Percentiles rank a stretch among this genome's conserved stretches.
Evolutionary conservation across 1,140 invertebrate species (phyloP).

Genomic region (Trichonephila clavata): DNA sequence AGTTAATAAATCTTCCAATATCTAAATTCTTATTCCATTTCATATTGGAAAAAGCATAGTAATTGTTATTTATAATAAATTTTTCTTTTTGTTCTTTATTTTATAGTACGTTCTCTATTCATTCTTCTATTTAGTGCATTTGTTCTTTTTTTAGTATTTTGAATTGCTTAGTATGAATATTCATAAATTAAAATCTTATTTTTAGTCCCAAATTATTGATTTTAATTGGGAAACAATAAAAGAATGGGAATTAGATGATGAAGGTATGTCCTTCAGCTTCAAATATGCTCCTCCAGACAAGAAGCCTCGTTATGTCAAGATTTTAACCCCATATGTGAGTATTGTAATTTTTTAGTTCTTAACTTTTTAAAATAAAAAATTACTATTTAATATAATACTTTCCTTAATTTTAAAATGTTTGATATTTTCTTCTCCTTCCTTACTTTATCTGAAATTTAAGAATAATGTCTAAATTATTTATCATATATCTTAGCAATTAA

Average conservation of each 20-base stretch:
- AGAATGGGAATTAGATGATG: slow-evolving; percentile 93
- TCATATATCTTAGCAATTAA: too few species aligned
- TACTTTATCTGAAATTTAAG: too few species aligned
- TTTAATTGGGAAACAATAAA: slow-evolving; percentile 91
- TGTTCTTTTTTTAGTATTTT: too few species aligned
- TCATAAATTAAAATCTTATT: slow-evolving; percentile 48
- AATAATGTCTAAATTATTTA: too few species aligned
- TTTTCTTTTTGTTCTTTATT: too few species aligned
- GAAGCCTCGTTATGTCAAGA: slow-evolving; percentile 91
- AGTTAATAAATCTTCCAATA: too few species aligned
- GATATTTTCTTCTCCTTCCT: not conserved
- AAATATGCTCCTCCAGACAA: slow-evolving; percentile 92
- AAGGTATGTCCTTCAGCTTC: slow-evolving; percentile 93
- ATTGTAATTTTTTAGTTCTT: not conserved
- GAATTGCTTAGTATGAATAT: too few species aligned
- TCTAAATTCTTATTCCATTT: too few species aligned
- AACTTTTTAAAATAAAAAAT: not conserved
- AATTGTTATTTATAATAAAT: too few species aligned
- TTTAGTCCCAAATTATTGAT: slow-evolving; percentile 89
- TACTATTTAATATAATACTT: not conserved
- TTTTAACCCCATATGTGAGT: slow-evolving; percentile 95
- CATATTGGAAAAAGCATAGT: too few species aligned
- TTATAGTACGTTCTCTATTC: too few species aligned
- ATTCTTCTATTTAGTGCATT: too few species aligned
- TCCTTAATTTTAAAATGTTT: not conserved